Evolutionary conservation across 2,113 vertebrate species (phyloP).

Genomic region (Nipponia nippon): DNA sequence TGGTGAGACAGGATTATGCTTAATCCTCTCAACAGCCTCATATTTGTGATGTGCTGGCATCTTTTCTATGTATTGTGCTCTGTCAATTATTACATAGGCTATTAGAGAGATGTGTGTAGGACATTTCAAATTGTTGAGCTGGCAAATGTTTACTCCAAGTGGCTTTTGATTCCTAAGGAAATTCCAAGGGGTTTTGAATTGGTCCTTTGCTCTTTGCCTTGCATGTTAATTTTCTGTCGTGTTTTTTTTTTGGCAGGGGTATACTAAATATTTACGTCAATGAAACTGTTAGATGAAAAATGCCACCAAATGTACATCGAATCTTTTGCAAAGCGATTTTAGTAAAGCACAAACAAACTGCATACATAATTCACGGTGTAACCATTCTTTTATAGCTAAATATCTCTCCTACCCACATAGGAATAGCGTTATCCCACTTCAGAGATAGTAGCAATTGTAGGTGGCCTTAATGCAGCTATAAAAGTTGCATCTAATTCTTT

Average conservation of each 20-base stretch:
- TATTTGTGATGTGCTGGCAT: constrained; percentile 43
- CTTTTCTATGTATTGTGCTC: constrained; percentile 14
- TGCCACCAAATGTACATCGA: background rate
- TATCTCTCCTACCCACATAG: background rate
- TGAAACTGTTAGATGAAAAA: constrained; percentile 3
- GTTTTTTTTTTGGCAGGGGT: background rate
- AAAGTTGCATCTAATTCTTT: background rate
- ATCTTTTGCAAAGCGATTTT: background rate
- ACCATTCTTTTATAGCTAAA: background rate
- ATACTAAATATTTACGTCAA: background rate
- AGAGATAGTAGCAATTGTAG: background rate
- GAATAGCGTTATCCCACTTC: background rate
- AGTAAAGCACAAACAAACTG: background rate
- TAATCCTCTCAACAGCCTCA: constrained; percentile 50
- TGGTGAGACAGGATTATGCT: constrained; percentile 37
- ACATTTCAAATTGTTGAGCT: constrained; percentile 28
- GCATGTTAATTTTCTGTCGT: background rate
- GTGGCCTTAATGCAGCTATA: background rate
- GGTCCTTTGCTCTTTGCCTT: constrained; percentile 11
- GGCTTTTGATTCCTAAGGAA: constrained; percentile 33
- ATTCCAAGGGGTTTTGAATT: constrained; percentile 6
- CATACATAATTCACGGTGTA: background rate
- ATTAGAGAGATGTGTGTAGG: background rate
- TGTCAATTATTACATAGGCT: constrained; percentile 35
- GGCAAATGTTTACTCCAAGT: constrained; percentile 49